A percentile compares a stretch with the other conserved stretches of the same genome.
These are phyloP conservation scores for Geotrypetes seraphini DNA, from an alignment of 2,797 vertebrate species.

Conservation along the genomic window DNA sequence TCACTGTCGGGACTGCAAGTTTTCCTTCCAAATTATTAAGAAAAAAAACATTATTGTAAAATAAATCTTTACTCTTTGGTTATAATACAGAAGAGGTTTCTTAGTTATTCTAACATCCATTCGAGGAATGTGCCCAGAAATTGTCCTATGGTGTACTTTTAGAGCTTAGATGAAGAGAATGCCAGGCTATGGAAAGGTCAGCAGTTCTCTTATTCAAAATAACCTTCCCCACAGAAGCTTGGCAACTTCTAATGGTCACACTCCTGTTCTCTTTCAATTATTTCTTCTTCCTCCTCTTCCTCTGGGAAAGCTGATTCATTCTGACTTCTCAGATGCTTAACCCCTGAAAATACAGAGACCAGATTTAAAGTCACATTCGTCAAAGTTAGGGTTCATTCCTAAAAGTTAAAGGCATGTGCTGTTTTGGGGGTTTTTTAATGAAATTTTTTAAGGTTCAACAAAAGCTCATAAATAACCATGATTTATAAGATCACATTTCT, in stretches of 20 bases:
- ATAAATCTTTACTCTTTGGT: conserved; percentile 17
- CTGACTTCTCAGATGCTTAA: conserved; percentile 62
- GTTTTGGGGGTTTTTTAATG: too few relatives aligned
- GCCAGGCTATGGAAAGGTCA: conserved; percentile 8
- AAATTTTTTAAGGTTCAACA: too few relatives aligned
- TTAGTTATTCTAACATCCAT: conserved; percentile 20
- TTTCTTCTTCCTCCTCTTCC: conserved; percentile 62
- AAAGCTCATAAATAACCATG: conserved; percentile 3
- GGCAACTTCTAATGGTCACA: conserved; percentile 25
- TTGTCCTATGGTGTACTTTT: not conserved
- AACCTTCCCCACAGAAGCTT: not conserved
- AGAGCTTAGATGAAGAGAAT: conserved; percentile 3
- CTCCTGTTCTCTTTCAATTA: conserved; percentile 46
- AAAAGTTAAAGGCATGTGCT: not conserved
- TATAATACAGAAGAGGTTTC: conserved; percentile 1
- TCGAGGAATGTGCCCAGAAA: conserved; percentile 2
- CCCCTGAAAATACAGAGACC: conserved; percentile 52
- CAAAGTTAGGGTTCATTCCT: not conserved
- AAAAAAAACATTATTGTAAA: conserved; percentile 24
- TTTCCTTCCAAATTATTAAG: conserved; percentile 22
- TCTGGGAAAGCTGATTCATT: conserved; percentile 56
- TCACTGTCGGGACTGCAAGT: conserved; percentile 21
- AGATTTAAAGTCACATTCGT: conserved; percentile 5
- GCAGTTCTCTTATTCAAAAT: conserved; percentile 10
- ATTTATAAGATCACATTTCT: conserved; percentile 2